Evolutionary conservation across 1,140 invertebrate species (phyloP), one percentile per base, ranked within the genome.

Genomic region (Acarapis woodi): DNA sequence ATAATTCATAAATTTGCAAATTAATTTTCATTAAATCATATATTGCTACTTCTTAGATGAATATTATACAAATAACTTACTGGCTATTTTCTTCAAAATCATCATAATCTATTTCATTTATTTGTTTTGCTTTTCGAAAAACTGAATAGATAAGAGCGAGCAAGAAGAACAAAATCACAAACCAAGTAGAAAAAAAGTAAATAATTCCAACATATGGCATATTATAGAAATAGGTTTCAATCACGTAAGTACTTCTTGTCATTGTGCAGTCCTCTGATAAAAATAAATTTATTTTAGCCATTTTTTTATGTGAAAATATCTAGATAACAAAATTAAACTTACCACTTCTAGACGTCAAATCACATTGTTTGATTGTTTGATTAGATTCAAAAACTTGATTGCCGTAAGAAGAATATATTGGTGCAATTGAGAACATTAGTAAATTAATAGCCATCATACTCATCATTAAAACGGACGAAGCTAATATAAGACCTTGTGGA

Each of bases 181-280:
- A 3, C 57, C 57, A 59, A 14, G 51, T 49, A 4, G 42, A 9
- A 52, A 53, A 58, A 38, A 55, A 60, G 42, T 59, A 61, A 12
- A 49, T 46, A 9, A 55, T 57, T 31, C 56, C 55, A 50, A 61
- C 61, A 44, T 60, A 49, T 56, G 56, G 60, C 44, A 54, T 54
- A 39, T 57, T 59, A 44, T 55, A 59, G 47, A 57, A 57, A 42
- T 57, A 59, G 12, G 52, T 41, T 2, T 52, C 47, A 16, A 61
- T 38, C 15, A 61, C 41, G n/a, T 51, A 42, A 5, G 48, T 46
- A 44, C 52, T 53, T 25, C 53, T 42, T 3, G 55, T 56, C 37
- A 59, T 51, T 3, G 49, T 42, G 42, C 58, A 61, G 9, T 52
- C 44, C 38, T 51, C 53, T 54, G 29, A 16, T 38, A 40, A 25